Conservation (phyloP, 2,888 invertebrate genomes). For the Prenolepis imparis region DNA sequence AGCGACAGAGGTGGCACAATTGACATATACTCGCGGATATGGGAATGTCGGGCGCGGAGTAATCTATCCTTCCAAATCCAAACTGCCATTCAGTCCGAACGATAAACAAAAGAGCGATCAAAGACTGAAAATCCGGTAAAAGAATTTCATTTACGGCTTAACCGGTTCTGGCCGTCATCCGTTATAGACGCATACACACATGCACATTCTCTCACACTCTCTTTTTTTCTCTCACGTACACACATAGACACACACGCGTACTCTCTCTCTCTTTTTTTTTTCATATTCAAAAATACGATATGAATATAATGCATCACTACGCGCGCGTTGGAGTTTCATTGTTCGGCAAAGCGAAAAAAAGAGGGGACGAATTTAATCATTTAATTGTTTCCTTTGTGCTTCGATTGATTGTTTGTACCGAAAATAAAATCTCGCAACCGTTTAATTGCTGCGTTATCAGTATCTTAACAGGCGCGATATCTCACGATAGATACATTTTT, state of each 20-base stretch:
- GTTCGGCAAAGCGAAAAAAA: slow-evolving; percentile 49
- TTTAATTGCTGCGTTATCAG: slow-evolving; percentile 53
- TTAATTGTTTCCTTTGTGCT: slow-evolving; percentile 67
- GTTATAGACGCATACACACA: slow-evolving; percentile 55
- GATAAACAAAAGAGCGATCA: slow-evolving; percentile 80
- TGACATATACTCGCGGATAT: slow-evolving; percentile 58
- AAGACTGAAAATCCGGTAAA: slow-evolving; percentile 74
- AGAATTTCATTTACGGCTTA: slow-evolving; percentile 73
- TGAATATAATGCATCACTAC: slow-evolving; percentile 67
- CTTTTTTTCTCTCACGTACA: slow-evolving; percentile 32
- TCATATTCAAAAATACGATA: slow-evolving; percentile 60
- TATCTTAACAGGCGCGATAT: slow-evolving; percentile 17
- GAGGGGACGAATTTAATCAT: slow-evolving; percentile 53
- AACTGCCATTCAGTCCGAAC: slow-evolving; percentile 74
- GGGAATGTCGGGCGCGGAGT: slow-evolving; percentile 61
- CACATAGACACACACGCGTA: neutral
- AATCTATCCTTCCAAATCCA: slow-evolving; percentile 78
- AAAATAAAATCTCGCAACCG: slow-evolving; percentile 43
- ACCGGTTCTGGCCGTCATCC: slow-evolving; percentile 62
- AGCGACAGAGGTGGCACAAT: slow-evolving; percentile 59
- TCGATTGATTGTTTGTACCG: slow-evolving; percentile 68
- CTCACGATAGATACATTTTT: neutral
- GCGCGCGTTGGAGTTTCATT: slow-evolving; percentile 57
- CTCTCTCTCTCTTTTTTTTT: slow-evolving; percentile 52
- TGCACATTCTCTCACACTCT: neutral